Conservation (phyloP, 2,797 vertebrate genomes). For the Rhincodon typus region DNA sequence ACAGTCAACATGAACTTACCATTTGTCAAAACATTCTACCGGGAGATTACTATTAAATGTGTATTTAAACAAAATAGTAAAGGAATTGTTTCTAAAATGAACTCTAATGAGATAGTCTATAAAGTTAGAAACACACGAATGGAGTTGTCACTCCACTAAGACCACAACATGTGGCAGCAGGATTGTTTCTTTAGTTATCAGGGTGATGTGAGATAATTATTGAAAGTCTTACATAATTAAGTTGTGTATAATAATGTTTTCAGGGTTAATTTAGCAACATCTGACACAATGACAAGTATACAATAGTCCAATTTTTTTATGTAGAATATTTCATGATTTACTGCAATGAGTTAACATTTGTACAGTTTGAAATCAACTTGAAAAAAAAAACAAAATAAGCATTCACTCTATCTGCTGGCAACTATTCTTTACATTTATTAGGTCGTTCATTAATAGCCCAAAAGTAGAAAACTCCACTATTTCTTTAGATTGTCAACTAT, state of each 20-base stretch:
- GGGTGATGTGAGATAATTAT: neutral
- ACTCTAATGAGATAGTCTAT: neutral
- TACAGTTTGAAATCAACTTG: too few species aligned
- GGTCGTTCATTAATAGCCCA: neutral
- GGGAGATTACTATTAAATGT: neutral
- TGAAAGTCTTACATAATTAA: slow-evolving; percentile 3
- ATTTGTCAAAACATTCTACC: slow-evolving; percentile 4
- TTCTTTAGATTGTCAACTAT: neutral
- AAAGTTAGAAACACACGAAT: neutral
- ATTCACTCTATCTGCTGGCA: neutral
- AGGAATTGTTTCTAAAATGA: neutral
- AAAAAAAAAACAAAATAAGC: neutral
- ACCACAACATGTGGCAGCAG: neutral
- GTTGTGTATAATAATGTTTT: neutral
- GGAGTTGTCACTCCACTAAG: neutral
- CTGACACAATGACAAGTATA: neutral
- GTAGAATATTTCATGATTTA: neutral
- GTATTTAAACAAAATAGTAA: neutral
- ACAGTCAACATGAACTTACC: neutral
- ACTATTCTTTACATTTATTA: neutral
- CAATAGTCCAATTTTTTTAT: neutral
- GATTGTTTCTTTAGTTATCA: neutral
- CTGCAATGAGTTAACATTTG: neutral
- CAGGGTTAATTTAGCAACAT: slow-evolving; percentile 18
- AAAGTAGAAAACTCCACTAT: neutral